Conservation (phyloP, 2,888 invertebrate genomes). For the Electrophaes corylata region DNA sequence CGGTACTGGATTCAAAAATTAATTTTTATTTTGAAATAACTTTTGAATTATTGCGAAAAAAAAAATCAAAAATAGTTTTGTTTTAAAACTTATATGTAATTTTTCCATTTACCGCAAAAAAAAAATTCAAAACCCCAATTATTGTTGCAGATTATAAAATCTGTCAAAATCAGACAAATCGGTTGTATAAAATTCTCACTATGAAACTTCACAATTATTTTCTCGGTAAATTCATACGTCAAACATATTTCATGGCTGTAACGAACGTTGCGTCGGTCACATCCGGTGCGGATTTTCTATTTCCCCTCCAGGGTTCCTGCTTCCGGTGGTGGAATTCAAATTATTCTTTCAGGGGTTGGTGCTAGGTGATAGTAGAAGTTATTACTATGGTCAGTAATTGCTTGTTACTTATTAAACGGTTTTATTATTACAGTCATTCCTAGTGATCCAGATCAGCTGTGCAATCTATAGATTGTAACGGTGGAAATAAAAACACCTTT, state of each 20-base stretch:
- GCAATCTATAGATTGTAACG: no score
- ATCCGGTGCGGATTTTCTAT: slow-evolving; percentile 70
- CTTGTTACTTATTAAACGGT: background rate
- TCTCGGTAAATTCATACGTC: slow-evolving; percentile 42
- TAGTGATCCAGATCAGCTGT: no score
- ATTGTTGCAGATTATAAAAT: no score
- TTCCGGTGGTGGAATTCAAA: slow-evolving; percentile 52
- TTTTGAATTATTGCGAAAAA: no score
- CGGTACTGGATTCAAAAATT: no score
- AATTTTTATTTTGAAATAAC: no score
- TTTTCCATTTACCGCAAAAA: no score
- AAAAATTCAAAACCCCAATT: no score
- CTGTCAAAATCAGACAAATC: background rate
- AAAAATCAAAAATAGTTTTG: no score
- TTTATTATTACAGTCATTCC: background rate
- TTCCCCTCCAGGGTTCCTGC: slow-evolving; percentile 59
- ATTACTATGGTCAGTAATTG: slow-evolving; percentile 12
- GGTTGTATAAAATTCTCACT: background rate
- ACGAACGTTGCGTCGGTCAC: slow-evolving; percentile 63
- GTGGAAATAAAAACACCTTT: no score
- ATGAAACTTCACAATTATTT: slow-evolving; percentile 29
- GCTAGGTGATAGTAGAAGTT: slow-evolving; percentile 41
- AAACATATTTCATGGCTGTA: slow-evolving; percentile 54
- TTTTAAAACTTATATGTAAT: no score
- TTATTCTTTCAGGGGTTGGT: slow-evolving; percentile 51